Evolutionary conservation across 2,888 invertebrate genomes (phyloP).

Genomic region (Gonocerus acuteangulatus): DNA sequence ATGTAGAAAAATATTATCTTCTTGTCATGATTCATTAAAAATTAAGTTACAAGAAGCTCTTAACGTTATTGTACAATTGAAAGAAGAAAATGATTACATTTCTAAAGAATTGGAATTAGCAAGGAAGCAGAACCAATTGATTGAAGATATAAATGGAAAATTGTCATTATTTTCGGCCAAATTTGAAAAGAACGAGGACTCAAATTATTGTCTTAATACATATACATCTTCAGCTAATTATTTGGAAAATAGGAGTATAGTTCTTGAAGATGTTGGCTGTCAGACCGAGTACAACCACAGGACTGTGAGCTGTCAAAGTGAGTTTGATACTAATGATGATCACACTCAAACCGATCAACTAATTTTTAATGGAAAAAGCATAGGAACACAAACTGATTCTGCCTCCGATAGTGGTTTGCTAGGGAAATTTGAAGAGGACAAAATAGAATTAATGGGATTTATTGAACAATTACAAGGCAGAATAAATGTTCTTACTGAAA

Average conservation of each 20-base stretch:
- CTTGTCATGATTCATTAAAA: conserved; percentile 3
- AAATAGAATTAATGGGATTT: neutral
- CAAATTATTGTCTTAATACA: too few relatives aligned
- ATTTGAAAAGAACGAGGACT: too few relatives aligned
- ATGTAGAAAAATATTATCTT: neutral
- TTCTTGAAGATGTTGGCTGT: neutral
- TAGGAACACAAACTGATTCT: neutral
- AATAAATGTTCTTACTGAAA: conserved; percentile 8
- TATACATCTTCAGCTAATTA: neutral
- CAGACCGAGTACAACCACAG: neutral
- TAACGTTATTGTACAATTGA: neutral
- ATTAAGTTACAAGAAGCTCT: neutral
- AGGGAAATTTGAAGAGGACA: neutral
- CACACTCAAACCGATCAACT: neutral
- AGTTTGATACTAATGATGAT: neutral
- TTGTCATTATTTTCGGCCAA: neutral
- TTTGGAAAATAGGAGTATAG: neutral
- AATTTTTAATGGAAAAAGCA: neutral
- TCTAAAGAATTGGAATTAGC: neutral
- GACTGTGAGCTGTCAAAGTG: neutral
- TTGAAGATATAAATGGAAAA: neutral
- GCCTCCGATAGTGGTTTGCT: neutral
- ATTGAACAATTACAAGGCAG: conserved; percentile 12
- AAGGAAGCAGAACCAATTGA: neutral
- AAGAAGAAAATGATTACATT: neutral